Base-by-base conservation (phyloP, 2,888 invertebrate species). In the Temnothorax unifasciatus region DNA sequence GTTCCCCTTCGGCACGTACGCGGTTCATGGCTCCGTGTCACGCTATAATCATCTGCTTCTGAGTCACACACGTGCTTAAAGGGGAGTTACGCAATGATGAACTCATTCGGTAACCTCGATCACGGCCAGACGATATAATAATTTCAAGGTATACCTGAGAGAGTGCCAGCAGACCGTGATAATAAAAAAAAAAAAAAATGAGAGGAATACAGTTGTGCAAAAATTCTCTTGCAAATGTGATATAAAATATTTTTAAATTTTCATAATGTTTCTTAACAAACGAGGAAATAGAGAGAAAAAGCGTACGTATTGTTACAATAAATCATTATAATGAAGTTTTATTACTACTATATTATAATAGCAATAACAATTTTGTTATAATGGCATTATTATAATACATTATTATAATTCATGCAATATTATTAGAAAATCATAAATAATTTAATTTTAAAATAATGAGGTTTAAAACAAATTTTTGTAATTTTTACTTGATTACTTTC, bases 21-120 rank as follows among this genome's bases (percentile, higher is more conserved):
- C 59, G 13, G 69, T 64, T 79, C 52, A 71, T 44, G 71, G 69
- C 79, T 83, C 25, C 52, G 77, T 54, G 76, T 63, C 57, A 68
- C 29, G 73, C 63, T 73, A 81, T 75, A 81, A 84, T 74, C 52
- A 57, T 64, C 61, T 76, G 29, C 38, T 81, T 68, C 82, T 82
- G 82, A 82, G 71, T 85, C 68, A 76, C 61, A 57, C 50, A 50
- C 47, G 69, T 68, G 82, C 50, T 64, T 69, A 54, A 69, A 44
- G 34, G 61, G 73, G 54, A 59, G 68, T 86, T 86, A 82, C 85
- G 85, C 75, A 76, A 86, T 82, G 85, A 76, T 74, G 64, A 82
- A 73, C 73, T 82, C 74, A 64, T 82, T 81, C 47, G 59, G 84
- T 64, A 69, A 81, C 61, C 66, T 84, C 66, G 54, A 71, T 77